Evolutionary conservation across 2,113 vertebrate genomes (phyloP), one percentile per base, ranked within the genome.

Genomic region (Cebus imitator): DNA sequence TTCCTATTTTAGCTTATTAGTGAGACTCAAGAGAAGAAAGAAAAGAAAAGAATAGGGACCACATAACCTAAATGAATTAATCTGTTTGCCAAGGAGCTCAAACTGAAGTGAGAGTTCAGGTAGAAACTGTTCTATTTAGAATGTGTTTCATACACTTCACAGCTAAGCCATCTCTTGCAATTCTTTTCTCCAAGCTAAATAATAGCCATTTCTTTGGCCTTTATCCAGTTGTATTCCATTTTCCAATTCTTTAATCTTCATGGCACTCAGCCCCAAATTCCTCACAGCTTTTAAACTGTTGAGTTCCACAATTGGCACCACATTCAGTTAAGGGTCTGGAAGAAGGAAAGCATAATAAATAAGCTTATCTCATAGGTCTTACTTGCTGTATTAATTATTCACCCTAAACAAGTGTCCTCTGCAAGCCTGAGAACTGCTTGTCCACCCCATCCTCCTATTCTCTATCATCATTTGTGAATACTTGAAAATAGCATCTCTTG

Each of bases 181-280:
- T 92, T 95, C 55, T 81, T 21, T 32, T 94, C 90, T 79, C 57
- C 85, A 95, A 43, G 27, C 58, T 89, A 89, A 76, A 61, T 76
- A 80, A 86, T 5, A 55, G 68, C 16, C 50, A 85, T 66, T 57
- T 30, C 64, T 85, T 85, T 90, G 80, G 94, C 80, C 43, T 85
- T 58, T 72, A 80, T 61, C 4, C 78, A 78, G 80, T 73, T 35
- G 8, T 64, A 55, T 75, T 50, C 57, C 50, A 85, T 82, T 85
- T 75, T 87, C 72, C 55, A 84, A 10, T 64, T 61, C n/a, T 90
- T 70, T 64, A 92, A 76, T 88, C 55, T 85, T 70, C 70, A 50
- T 35, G 66, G 35, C 72, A 55, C n/a, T 79, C 48, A 79, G 55
- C n/a, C 27, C 14, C 76, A 73, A 70, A 61, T 21, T 89, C 35